Evolutionary conservation across 1,140 invertebrate genomes (phyloP).

Genomic region (Bombus soroeensis): DNA sequence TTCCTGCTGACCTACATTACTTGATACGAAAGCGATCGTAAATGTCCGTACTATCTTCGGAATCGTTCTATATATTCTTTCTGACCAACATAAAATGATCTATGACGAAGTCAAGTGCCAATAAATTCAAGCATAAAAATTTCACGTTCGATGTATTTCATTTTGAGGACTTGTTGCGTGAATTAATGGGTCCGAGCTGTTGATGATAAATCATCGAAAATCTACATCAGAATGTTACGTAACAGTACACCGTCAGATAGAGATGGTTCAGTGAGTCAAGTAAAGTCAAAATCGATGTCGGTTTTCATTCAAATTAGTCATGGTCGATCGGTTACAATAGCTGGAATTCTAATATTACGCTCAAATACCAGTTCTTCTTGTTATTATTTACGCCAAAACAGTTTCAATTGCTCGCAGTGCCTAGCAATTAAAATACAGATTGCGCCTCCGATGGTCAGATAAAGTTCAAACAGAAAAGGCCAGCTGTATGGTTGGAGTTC

Average conservation of each 20-base stretch:
- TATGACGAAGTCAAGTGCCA: not conserved
- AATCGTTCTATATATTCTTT: not conserved
- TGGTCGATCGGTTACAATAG: not conserved
- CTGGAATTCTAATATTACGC: not conserved
- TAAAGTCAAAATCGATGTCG: not conserved
- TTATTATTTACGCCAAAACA: not conserved
- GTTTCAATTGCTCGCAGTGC: not conserved
- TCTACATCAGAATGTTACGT: not conserved
- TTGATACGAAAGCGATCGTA: conserved; percentile 5
- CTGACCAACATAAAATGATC: not conserved
- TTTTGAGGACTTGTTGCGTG: too few species aligned
- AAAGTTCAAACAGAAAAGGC: not conserved
- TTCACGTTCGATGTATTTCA: not conserved
- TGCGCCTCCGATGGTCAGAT: too few species aligned
- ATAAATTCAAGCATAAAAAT: not conserved
- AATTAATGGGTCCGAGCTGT: too few species aligned
- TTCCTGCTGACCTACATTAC: conserved; percentile 5
- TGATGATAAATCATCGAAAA: not conserved
- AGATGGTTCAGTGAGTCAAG: not conserved
- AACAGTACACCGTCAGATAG: not conserved
- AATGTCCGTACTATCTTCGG: not conserved
- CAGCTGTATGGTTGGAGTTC: too few species aligned
- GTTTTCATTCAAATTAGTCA: not conserved
- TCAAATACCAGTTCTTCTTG: too few species aligned
- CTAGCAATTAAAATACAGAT: not conserved